Evolutionary conservation across 2,113 vertebrate species (phyloP).

Genomic region (Hemiscyllium ocellatum): DNA sequence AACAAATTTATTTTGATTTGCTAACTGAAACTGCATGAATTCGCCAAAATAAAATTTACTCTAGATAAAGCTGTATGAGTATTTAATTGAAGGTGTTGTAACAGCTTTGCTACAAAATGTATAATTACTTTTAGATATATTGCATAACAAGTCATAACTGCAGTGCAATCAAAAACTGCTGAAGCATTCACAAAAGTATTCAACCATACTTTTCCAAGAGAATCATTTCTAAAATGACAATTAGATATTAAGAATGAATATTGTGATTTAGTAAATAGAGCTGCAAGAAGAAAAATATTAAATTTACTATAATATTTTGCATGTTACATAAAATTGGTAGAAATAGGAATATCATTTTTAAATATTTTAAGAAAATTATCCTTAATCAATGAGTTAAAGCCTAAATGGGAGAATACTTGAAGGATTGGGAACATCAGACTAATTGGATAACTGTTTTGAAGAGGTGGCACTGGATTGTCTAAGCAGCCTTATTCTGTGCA

Average conservation of each 20-base stretch:
- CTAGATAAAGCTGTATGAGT: conserved; percentile 48
- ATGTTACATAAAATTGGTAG: background rate
- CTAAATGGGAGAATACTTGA: background rate
- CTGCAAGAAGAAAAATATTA: conserved; percentile 9
- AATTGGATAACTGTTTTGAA: background rate
- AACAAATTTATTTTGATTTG: conserved; percentile 41
- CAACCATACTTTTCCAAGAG: conserved; percentile 51
- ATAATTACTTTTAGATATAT: conserved; percentile 65
- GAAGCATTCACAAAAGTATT: conserved; percentile 55
- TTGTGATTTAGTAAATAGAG: conserved; percentile 20
- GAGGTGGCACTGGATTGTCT: no score
- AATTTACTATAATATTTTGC: conserved; percentile 17
- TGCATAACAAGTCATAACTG: conserved; percentile 64
- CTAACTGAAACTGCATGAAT: conserved; percentile 56
- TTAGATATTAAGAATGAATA: conserved; percentile 44
- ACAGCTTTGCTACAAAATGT: conserved; percentile 61
- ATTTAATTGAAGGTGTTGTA: conserved; percentile 52
- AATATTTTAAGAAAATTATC: background rate
- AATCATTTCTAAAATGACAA: conserved; percentile 50
- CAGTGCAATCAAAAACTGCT: conserved; percentile 59
- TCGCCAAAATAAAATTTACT: conserved; percentile 56
- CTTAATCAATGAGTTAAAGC: background rate
- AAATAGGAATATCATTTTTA: conserved; percentile 17
- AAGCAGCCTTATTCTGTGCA: background rate
- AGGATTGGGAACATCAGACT: background rate